Percentiles rank a stretch among this genome's conserved stretches.
Evolutionary conservation across 1,140 invertebrate genomes (phyloP).

Genomic region (Calosoma granatense): DNA sequence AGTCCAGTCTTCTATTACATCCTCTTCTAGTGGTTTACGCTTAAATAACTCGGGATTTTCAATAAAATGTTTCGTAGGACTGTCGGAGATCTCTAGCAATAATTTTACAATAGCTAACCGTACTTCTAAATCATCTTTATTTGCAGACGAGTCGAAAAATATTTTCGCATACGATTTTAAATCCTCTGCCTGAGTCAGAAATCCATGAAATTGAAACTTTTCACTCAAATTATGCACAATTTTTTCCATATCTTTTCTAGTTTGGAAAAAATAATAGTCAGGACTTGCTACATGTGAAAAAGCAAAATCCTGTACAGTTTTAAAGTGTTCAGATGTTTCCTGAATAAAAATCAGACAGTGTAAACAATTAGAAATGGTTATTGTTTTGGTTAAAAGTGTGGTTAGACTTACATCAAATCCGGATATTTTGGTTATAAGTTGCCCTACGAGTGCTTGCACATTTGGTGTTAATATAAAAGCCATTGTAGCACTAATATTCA

Average conservation of each 20-base stretch:
- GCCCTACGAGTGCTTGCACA: conserved; percentile 14
- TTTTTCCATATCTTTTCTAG: conserved; percentile 26
- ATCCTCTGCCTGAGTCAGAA: conserved; percentile 22
- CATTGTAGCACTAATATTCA: conserved; percentile 14
- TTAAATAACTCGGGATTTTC: conserved; percentile 22
- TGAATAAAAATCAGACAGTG: no score
- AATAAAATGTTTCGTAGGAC: conserved; percentile 28
- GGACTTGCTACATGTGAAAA: conserved; percentile 18
- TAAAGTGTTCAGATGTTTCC: neutral
- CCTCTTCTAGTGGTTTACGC: conserved; percentile 15
- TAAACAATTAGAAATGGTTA: neutral
- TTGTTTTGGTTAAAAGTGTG: neutral
- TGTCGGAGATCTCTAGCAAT: conserved; percentile 24
- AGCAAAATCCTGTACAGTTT: neutral
- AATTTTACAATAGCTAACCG: conserved; percentile 26
- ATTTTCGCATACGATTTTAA: conserved; percentile 22
- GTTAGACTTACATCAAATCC: conserved; percentile 21
- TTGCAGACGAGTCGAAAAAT: conserved; percentile 19
- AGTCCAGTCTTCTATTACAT: conserved; percentile 27
- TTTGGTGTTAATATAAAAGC: conserved; percentile 16
- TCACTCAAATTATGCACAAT: conserved; percentile 25
- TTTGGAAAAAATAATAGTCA: conserved; percentile 25
- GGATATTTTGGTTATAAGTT: conserved; percentile 21
- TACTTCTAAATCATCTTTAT: conserved; percentile 17
- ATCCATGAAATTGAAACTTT: conserved; percentile 29